Base-by-base conservation (phyloP, 2,888 invertebrate species). In the Pandemis corylana region DNA sequence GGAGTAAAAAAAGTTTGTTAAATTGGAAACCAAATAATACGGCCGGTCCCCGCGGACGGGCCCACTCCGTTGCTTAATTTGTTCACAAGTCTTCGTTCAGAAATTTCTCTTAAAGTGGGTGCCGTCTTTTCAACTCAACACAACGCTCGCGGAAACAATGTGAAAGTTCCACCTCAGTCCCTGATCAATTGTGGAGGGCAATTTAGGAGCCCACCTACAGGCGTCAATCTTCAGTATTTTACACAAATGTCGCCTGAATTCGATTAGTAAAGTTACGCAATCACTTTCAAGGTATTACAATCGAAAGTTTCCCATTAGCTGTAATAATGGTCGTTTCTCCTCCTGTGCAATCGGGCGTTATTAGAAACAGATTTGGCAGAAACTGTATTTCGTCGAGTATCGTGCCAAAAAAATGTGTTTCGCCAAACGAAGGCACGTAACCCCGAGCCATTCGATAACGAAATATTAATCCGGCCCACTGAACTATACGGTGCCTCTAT, bases 61-160 rank as follows among this genome's bases (percentile, higher is more conserved):
- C 82, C 82, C 81, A 83, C 84, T 87, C 80, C 79, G 75, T 82
- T 81, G 82, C 81, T 85, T 89, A 87, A 90, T 89, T 89, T 87
- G 87, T 87, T 84, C 81, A 83, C 84, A 85, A 90, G 87, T 87
- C 88, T 83, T 83, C 83, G 83, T 86, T 85, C 86, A 84, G 84
- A 86, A 87, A 87, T 89, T 89, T 80, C 77, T 80, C 79, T 68
- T 78, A 81, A 83, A 75, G 77, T 77, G 80, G 80, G 80, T 81
- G 82, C 81, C 83, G 84, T 83, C 85, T 85, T 87, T 85, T 88
- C 87, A 87, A 88, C 86, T 84, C 84, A 85, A 82, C 72, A 67
- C 73, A 72, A 72, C 72, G 72, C 83, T 83, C 79, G 79, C 76
- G 77, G 79, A 83, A 84, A 85, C 83, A 83, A 85, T 81, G 80